These are phyloP conservation scores for Butastur rufipennis DNA, from an alignment of 2,113 vertebrate species.

Conservation along the genomic window DNA sequence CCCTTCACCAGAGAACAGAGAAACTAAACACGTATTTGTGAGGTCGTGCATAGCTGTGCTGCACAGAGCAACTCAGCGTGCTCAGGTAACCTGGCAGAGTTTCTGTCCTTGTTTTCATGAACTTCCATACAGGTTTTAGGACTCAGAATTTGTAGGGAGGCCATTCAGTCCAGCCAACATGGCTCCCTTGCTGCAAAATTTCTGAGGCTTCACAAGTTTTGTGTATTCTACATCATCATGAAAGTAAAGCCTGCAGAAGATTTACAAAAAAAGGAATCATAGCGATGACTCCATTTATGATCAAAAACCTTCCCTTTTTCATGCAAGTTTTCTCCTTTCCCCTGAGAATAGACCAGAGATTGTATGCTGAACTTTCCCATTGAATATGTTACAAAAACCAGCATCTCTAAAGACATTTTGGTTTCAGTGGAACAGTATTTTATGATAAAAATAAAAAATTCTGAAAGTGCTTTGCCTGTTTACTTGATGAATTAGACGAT, in stretches of 20 bases:
- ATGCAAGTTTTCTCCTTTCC: background rate
- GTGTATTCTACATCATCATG: background rate
- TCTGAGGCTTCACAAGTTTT: background rate
- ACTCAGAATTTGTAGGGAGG: background rate
- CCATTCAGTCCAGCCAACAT: background rate
- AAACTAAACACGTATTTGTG: background rate
- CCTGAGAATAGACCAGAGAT: background rate
- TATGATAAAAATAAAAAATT: background rate
- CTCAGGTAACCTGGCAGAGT: background rate
- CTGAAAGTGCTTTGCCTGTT: background rate
- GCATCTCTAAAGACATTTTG: background rate
- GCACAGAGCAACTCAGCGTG: background rate
- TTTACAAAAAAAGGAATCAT: background rate
- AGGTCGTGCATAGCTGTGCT: background rate
- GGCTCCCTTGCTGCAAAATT: background rate
- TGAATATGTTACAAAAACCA: background rate
- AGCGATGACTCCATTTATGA: background rate
- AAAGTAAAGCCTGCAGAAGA: background rate
- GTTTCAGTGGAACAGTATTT: background rate
- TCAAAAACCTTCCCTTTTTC: background rate
- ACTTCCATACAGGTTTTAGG: background rate
- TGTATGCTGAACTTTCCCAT: background rate
- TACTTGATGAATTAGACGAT: background rate
- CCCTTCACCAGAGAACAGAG: background rate
- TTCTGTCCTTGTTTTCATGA: background rate